phyloP scores from a whole-genome alignment of 2,113 vertebrate species.

The Brachypteracias leptosomus region DNA sequence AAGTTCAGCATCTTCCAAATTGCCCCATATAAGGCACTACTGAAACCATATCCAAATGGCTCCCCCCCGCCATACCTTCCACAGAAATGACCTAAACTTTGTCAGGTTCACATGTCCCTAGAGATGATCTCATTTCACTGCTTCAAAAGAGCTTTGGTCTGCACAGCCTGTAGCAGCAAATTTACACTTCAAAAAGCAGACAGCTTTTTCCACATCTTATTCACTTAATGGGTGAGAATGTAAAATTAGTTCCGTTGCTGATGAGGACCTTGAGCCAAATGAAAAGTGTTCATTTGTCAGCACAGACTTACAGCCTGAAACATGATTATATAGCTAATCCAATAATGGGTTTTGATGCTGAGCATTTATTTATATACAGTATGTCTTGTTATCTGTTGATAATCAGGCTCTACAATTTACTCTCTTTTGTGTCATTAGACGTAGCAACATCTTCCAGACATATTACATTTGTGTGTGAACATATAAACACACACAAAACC shows the following conservation, averaged over 20 bases:
- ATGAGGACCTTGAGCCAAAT: slow-evolving; percentile 88
- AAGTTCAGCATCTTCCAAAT: slow-evolving; percentile 52
- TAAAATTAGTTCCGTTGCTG: slow-evolving; percentile 88
- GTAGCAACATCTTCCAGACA: slow-evolving; percentile 77
- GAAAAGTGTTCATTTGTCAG: slow-evolving; percentile 89
- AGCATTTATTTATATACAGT: slow-evolving; percentile 85
- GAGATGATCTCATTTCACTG: slow-evolving; percentile 85
- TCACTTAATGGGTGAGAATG: slow-evolving; percentile 88
- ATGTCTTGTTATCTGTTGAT: slow-evolving; percentile 84
- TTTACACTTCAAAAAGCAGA: slow-evolving; percentile 88
- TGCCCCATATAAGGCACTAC: slow-evolving; percentile 43
- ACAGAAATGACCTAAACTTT: slow-evolving; percentile 81
- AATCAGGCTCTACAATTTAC: slow-evolving; percentile 84
- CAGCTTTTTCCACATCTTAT: slow-evolving; percentile 87
- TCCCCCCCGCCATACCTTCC: slow-evolving; percentile 48
- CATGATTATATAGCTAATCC: slow-evolving; percentile 88
- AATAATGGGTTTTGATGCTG: slow-evolving; percentile 84
- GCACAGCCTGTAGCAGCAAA: slow-evolving; percentile 86
- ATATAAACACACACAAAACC: slow-evolving; percentile 70
- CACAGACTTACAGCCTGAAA: slow-evolving; percentile 83
- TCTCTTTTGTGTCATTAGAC: slow-evolving; percentile 79
- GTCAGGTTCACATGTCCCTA: slow-evolving; percentile 81
- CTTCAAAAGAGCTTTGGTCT: slow-evolving; percentile 87
- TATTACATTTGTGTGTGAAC: slow-evolving; percentile 74
- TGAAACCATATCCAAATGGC: slow-evolving; percentile 31